These are phyloP conservation scores for Ptychadena robeensis DNA, from an alignment of 2,797 vertebrate species.

Conservation along the genomic window DNA sequence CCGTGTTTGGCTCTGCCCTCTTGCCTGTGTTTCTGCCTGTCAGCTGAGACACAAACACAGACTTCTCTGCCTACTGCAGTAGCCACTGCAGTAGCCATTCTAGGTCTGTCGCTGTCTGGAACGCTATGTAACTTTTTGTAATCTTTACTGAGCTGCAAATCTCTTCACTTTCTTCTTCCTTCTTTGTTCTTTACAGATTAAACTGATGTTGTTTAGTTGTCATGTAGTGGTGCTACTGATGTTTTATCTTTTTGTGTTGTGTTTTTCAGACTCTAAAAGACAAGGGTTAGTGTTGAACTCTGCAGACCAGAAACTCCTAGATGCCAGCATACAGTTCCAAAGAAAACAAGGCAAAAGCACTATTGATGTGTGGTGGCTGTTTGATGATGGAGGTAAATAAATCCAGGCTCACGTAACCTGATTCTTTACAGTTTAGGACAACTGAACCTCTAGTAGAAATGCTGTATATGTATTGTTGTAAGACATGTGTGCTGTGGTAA, in stretches of 20 bases:
- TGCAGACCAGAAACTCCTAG: conserved; percentile 88
- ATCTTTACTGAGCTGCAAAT: not conserved
- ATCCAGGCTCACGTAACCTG: not conserved
- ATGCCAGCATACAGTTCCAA: conserved; percentile 91
- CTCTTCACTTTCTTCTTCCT: not conserved
- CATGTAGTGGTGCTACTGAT: not conserved
- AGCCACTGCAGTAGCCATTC: no score
- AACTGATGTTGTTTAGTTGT: not conserved
- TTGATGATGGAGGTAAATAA: conserved; percentile 91
- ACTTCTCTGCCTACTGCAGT: no score
- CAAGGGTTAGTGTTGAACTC: conserved; percentile 78
- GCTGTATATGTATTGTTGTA: no score
- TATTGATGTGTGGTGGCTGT: conserved; percentile 98
- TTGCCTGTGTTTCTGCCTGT: no score
- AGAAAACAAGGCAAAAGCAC: conserved; percentile 96
- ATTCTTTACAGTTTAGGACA: no score
- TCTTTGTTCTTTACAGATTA: not conserved
- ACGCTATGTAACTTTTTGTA: no score
- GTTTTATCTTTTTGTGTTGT: conserved; percentile 30
- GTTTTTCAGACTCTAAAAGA: conserved; percentile 80
- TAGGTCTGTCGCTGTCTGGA: no score
- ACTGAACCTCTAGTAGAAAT: no score
- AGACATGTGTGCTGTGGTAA: no score
- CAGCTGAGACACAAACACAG: no score
- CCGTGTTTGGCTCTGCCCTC: no score